phyloP scores from a whole-genome alignment of 2,113 vertebrate genomes.

The Ammodramus savannarum region DNA sequence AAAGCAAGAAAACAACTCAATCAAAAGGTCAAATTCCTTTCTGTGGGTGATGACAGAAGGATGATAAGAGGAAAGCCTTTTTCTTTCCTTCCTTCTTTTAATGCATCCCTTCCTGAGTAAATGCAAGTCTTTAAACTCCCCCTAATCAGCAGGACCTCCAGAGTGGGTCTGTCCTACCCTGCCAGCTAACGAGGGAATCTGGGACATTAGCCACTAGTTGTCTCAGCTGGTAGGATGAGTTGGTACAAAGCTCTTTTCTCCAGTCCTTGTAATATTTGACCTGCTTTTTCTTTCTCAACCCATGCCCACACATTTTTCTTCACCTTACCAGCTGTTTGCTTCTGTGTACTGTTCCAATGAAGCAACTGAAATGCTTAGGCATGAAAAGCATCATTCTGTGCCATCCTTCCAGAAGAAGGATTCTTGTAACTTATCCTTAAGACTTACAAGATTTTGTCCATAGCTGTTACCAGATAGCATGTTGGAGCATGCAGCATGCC shows the following conservation, averaged over 20 bases:
- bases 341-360: background rate
- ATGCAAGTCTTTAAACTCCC: conserved; percentile 8
- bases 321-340: background rate
- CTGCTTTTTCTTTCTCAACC: background rate
- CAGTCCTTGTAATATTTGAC: background rate
- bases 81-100: conserved; percentile 52
- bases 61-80: conserved; percentile 46
- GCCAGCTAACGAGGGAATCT: background rate
- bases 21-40: conserved; percentile 65
- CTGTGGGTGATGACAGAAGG: conserved; percentile 42
- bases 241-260: background rate
- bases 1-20: conserved; percentile 66
- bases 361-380: background rate
- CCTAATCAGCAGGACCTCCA: background rate
- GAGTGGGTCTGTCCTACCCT: background rate
- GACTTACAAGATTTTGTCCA: background rate
- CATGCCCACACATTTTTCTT: background rate
- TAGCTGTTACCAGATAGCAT: background rate
- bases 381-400: background rate
- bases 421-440: background rate
- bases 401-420: background rate
- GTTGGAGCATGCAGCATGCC: fast-evolving
- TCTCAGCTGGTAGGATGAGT: background rate
- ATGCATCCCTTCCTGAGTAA: conserved; percentile 23
- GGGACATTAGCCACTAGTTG: background rate